These are phyloP conservation scores for Margarornis squamiger DNA, from an alignment of 2,797 vertebrate genomes.

Conservation along the genomic window DNA sequence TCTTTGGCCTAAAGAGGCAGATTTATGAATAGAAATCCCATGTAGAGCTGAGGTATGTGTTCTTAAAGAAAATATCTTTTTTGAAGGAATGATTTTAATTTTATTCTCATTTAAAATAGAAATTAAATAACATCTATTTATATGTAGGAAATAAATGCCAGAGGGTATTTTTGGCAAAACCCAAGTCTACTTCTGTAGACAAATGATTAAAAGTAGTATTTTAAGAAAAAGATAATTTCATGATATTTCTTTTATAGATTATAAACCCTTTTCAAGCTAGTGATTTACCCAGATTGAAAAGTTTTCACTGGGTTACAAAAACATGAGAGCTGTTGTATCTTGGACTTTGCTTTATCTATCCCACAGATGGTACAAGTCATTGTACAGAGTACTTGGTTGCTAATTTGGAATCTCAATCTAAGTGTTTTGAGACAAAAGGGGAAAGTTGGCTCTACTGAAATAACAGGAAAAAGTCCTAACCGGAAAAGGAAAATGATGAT, in stretches of 20 bases:
- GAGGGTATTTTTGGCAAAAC: background rate
- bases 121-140: background rate
- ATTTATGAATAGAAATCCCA: constrained; percentile 75
- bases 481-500: rapidly evolving
- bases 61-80: constrained; percentile 29
- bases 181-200: background rate
- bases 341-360: background rate
- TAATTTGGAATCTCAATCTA: background rate
- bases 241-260: background rate
- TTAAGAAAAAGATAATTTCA: background rate
- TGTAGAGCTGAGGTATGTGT: constrained; percentile 23
- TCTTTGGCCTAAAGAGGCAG: constrained; percentile 86
- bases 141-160: background rate
- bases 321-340: background rate
- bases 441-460: background rate
- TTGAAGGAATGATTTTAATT: constrained; percentile 33
- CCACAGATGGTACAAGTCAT: background rate
- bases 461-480: background rate
- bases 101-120: constrained; percentile 4
- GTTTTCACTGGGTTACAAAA: background rate
- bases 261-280: background rate
- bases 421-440: background rate
- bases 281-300: background rate
- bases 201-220: background rate
- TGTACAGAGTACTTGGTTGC: background rate